A percentile compares a stretch with the other conserved stretches of the same genome.
Evolutionary conservation across 2,888 invertebrate genomes (phyloP).

Genomic region (Hymenopus coronatus): DNA sequence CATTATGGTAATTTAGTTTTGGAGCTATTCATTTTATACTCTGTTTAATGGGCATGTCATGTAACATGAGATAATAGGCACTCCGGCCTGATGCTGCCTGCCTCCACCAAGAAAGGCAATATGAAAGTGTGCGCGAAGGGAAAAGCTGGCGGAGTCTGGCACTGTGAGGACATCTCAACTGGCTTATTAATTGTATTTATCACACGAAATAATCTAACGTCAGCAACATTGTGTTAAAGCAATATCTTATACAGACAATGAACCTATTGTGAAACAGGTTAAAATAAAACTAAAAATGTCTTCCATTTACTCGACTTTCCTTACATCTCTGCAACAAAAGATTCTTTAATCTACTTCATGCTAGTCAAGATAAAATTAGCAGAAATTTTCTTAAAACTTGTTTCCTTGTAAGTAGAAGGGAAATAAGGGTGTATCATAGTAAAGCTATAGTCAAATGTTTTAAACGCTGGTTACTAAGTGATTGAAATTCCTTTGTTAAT

Average conservation of each 20-base stretch:
- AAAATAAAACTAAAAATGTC: background rate
- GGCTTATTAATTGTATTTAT: too few species aligned
- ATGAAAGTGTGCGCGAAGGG: background rate
- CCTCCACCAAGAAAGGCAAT: background rate
- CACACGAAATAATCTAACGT: background rate
- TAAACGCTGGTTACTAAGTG: too few species aligned
- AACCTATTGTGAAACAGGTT: background rate
- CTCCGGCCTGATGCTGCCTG: background rate
- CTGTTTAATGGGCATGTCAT: background rate
- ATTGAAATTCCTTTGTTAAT: too few species aligned
- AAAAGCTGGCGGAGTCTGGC: background rate
- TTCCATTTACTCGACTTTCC: too few species aligned
- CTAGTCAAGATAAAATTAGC: too few species aligned
- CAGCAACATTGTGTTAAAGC: background rate
- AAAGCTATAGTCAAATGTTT: too few species aligned
- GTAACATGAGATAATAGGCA: background rate
- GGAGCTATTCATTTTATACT: background rate
- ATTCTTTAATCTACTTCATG: too few species aligned
- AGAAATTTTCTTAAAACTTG: too few species aligned
- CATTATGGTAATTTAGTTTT: background rate
- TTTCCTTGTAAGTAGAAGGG: too few species aligned
- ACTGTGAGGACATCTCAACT: background rate
- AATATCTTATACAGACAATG: background rate
- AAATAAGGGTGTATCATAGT: too few species aligned
- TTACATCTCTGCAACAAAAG: too few species aligned